Conservation (phyloP, 2,113 vertebrate genomes). For the Catharus fuscescens region DNA sequence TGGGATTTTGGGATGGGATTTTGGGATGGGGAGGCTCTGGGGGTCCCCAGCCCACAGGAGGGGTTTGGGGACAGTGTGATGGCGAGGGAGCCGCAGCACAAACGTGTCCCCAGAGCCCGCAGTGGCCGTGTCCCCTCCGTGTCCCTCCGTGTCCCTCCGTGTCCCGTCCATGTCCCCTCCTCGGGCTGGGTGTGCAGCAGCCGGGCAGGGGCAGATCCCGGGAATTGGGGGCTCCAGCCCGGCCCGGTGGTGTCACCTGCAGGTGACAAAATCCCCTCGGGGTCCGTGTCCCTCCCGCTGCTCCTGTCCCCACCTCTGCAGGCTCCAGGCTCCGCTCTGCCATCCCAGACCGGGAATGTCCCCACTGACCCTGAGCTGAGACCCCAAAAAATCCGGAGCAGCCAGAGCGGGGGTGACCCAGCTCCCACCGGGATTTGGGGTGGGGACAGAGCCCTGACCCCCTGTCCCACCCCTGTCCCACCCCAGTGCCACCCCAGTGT, state of each 20-base stretch:
- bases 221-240: not conserved
- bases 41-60: not conserved
- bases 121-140: not conserved
- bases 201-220: not conserved
- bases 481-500: too few species aligned
- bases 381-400: not conserved
- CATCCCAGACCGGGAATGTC: not conserved
- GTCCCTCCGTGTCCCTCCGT: too few species aligned
- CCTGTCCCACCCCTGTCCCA: too few species aligned
- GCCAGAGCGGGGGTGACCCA: not conserved
- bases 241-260: not conserved
- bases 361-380: not conserved
- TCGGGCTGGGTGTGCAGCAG: not conserved
- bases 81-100: rapidly evolving
- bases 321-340: not conserved
- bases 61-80: rapidly evolving
- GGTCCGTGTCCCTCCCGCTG: not conserved
- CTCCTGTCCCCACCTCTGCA: too few species aligned
- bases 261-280: not conserved
- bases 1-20: too few species aligned
- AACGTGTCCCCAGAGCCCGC: not conserved
- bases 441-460: not conserved
- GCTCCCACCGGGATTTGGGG: not conserved
- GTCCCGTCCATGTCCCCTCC: too few species aligned
- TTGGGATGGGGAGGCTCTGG: rapidly evolving